These are phyloP conservation scores for Zygaena filipendulae DNA, from an alignment of 2,888 invertebrate genomes.

Conservation along the genomic window DNA sequence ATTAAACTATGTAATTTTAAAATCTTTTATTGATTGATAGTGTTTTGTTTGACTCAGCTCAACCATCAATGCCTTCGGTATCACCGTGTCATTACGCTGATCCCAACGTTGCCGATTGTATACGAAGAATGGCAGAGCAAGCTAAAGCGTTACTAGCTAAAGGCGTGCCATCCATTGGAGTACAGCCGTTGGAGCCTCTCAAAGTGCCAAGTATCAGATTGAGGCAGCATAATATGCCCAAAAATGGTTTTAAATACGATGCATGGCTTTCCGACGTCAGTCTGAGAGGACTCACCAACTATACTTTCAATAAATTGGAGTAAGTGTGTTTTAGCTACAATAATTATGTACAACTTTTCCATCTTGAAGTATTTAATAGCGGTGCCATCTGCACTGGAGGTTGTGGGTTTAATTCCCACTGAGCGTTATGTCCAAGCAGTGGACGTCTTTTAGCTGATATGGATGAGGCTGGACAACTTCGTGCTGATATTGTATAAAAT, in stretches of 20 bases:
- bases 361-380: no score
- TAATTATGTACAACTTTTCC: no score
- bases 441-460: no score
- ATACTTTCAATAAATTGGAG: constrained; percentile 59
- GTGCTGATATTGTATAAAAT: no score
- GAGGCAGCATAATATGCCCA: constrained; percentile 61
- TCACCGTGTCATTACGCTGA: constrained; percentile 66
- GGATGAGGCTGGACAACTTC: no score
- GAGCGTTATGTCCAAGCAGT: no score
- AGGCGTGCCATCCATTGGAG: constrained; percentile 69
- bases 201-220: constrained; percentile 67
- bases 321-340: constrained; percentile 32
- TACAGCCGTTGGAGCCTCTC: constrained; percentile 70
- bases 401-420: no score
- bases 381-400: no score
- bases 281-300: constrained; percentile 57
- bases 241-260: constrained; percentile 60
- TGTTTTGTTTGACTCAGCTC: constrained; percentile 2
- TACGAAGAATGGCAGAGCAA: constrained; percentile 61
- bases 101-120: constrained; percentile 65
- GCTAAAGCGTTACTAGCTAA: constrained; percentile 57
- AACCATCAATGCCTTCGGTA: background rate
- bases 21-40: background rate
- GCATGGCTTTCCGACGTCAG: constrained; percentile 59
- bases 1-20: no score